Evolutionary conservation across 1,140 invertebrate genomes (phyloP).

Genomic region (Akabosia matsudoensis): DNA sequence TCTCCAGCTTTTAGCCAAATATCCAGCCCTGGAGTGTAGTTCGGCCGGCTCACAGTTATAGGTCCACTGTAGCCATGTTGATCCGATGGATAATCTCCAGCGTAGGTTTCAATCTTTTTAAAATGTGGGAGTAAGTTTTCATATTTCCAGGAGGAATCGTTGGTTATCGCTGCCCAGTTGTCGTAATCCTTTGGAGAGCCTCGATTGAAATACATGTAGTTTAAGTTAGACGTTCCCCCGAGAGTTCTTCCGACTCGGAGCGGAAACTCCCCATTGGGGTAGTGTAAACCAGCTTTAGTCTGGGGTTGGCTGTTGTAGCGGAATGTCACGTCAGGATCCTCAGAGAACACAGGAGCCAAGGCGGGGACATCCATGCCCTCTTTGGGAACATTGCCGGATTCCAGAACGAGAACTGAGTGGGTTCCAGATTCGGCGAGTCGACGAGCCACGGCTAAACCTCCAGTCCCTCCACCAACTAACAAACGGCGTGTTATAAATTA

Average conservation of each 20-base stretch:
- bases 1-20: constrained; percentile 29
- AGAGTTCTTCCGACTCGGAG: constrained; percentile 49
- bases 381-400: not conserved
- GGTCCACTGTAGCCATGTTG: constrained; percentile 47
- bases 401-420: not conserved
- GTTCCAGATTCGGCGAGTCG: not conserved
- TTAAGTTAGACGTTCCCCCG: constrained; percentile 71
- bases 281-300: not conserved
- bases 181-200: constrained; percentile 83
- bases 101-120: constrained; percentile 53
- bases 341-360: not conserved
- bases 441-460: not conserved
- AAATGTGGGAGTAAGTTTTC: constrained; percentile 57
- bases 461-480: not conserved
- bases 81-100: constrained; percentile 29
- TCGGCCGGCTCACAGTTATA: constrained; percentile 38
- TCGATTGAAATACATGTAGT: constrained; percentile 84
- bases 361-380: not conserved
- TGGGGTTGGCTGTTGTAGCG: not conserved
- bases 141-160: constrained; percentile 64
- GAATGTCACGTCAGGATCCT: not conserved
- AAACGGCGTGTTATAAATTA: constrained; percentile 4
- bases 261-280: not conserved
- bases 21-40: constrained; percentile 24
- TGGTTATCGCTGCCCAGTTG: constrained; percentile 64